A percentile compares a stretch with the other conserved stretches of the same genome.
Evolutionary conservation across 92 coral and sea anemone genomes (phyloP).

Genomic region (Bergia puertoricense): DNA sequence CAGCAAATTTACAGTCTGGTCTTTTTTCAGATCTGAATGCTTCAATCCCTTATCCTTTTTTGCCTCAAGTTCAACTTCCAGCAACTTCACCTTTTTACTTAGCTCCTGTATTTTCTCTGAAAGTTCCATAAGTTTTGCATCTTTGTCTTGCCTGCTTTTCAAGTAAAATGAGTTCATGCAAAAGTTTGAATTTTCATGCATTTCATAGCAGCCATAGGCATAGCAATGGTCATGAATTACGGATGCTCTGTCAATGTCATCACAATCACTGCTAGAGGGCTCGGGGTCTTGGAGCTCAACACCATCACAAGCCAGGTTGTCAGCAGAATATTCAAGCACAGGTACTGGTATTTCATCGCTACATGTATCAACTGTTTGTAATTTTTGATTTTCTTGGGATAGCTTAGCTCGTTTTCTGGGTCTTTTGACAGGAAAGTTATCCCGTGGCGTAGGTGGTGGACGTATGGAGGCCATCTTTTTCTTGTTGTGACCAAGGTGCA

Average conservation of each 20-base stretch:
- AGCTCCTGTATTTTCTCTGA: conserved; percentile 55
- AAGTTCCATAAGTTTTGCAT: conserved; percentile 39
- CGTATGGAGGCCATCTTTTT: conserved; percentile 8
- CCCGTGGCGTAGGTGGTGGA: conserved; percentile 33
- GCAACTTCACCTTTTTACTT: conserved; percentile 41
- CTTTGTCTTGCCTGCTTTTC: conserved; percentile 55
- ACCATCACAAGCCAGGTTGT: conserved; percentile 3
- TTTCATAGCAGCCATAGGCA: conserved; percentile 56
- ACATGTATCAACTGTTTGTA: no score
- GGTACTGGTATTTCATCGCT: not conserved
- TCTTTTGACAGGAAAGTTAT: conserved; percentile 20
- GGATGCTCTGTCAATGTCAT: conserved; percentile 21
- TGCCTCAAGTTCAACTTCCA: conserved; percentile 48
- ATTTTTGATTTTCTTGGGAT: not conserved
- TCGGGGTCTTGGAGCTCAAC: not conserved
- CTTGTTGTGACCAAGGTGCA: conserved; percentile 50
- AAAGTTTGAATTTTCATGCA: conserved; percentile 45
- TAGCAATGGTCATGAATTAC: conserved; percentile 49
- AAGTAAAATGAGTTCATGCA: conserved; percentile 55
- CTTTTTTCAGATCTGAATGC: conserved; percentile 50
- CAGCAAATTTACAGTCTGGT: conserved; percentile 48
- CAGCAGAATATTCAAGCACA: conserved; percentile 10
- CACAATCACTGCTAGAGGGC: not conserved
- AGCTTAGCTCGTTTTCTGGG: conserved; percentile 21
- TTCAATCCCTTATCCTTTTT: conserved; percentile 51